phyloP scores from a whole-genome alignment of 1,140 invertebrate species.

The Ceratina australensis region DNA sequence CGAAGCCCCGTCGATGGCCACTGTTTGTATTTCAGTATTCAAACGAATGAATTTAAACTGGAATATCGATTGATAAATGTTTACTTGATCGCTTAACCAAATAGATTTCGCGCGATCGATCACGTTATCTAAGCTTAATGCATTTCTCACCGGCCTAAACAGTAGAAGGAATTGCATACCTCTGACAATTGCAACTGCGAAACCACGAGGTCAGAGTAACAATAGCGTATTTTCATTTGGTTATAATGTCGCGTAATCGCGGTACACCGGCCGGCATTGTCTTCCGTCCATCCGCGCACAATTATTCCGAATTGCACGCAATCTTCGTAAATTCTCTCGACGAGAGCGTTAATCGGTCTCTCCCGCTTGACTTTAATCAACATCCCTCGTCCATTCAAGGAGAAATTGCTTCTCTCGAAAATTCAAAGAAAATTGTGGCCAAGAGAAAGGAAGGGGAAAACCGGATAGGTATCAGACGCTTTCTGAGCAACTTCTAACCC shows the following conservation, averaged over 20 bases:
- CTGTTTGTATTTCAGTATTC: too few species aligned
- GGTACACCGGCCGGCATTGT: background rate
- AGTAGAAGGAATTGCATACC: too few species aligned
- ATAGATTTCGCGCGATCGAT: too few species aligned
- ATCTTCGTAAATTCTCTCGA: background rate
- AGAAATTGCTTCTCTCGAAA: background rate
- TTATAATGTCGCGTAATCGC: background rate
- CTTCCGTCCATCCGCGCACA: background rate
- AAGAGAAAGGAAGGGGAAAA: background rate
- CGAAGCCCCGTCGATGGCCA: too few species aligned
- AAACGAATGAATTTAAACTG: too few species aligned
- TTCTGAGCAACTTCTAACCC: background rate
- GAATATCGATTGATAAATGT: too few species aligned
- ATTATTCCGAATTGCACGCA: constrained; percentile 7
- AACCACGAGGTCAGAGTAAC: background rate
- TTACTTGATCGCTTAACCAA: too few species aligned
- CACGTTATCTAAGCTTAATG: too few species aligned
- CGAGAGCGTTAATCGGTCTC: background rate
- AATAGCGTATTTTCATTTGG: background rate
- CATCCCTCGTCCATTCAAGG: background rate
- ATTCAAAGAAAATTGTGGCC: too few species aligned
- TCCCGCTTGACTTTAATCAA: background rate
- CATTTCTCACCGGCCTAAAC: too few species aligned
- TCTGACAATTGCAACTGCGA: too few species aligned
- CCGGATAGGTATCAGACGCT: background rate